Evolutionary conservation across 1,140 invertebrate genomes (phyloP).

Genomic region (Anagrus nilaparvatae): DNA sequence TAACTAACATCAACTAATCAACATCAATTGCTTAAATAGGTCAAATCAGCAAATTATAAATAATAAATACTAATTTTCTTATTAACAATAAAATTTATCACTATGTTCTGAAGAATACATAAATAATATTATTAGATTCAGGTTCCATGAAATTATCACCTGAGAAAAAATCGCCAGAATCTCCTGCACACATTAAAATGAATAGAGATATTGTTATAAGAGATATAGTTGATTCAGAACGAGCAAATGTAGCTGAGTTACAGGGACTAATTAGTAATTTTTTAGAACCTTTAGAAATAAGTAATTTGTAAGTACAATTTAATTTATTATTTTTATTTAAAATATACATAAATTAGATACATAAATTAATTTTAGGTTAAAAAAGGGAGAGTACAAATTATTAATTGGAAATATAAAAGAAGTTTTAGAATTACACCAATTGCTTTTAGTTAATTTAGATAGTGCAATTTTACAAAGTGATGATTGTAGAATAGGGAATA

Average conservation of each 20-base stretch:
- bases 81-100: not conserved
- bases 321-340: not conserved
- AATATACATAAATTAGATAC: not conserved
- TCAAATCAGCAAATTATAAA: not conserved
- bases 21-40: slow-evolving; percentile 4
- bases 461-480: slow-evolving; percentile 55
- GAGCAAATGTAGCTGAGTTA: slow-evolving; percentile 77
- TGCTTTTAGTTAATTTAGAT: slow-evolving; percentile 67
- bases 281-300: slow-evolving; percentile 70
- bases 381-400: slow-evolving; percentile 73
- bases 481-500: slow-evolving; percentile 80
- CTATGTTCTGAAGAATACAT: slow-evolving; percentile 6
- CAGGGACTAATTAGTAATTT: slow-evolving; percentile 76
- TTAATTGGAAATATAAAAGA: slow-evolving; percentile 82
- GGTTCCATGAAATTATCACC: slow-evolving; percentile 48
- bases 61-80: not conserved
- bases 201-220: slow-evolving; percentile 78
- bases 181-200: slow-evolving; percentile 48
- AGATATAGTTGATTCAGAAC: slow-evolving; percentile 88
- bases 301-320: slow-evolving; percentile 64
- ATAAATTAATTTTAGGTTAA: slow-evolving; percentile 52
- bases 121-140: slow-evolving; percentile 37
- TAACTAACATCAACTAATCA: slow-evolving; percentile 4
- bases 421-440: slow-evolving; percentile 72
- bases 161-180: slow-evolving; percentile 46